phyloP scores from a whole-genome alignment of 1,140 invertebrate species.

The Cyphomyrmex costatus region DNA sequence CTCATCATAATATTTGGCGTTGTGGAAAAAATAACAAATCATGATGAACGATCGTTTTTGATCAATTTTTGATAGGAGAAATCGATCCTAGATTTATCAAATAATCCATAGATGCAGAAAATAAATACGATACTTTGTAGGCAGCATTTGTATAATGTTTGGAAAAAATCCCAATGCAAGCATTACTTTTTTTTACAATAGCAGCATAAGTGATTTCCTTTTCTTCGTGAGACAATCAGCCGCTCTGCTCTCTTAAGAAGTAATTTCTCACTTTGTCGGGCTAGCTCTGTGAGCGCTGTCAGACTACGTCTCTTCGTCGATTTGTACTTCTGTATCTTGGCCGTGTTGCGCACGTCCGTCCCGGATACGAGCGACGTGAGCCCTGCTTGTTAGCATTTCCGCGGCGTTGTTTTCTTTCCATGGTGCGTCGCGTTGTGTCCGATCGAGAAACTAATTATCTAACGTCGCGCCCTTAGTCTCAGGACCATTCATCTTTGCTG shows the following conservation, averaged over 20 bases:
- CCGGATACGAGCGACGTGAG: slow-evolving; percentile 44
- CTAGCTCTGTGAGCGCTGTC: slow-evolving; percentile 16
- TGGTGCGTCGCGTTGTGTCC: slow-evolving; percentile 69
- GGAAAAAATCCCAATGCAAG: slow-evolving; percentile 11
- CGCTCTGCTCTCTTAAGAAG: slow-evolving; percentile 48
- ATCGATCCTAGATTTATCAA: not conserved
- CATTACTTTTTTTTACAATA: slow-evolving; percentile 30
- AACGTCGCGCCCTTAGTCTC: slow-evolving; percentile 70
- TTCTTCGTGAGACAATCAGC: slow-evolving; percentile 51
- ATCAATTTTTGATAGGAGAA: not conserved
- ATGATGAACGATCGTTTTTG: not conserved
- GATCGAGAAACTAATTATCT: slow-evolving; percentile 83
- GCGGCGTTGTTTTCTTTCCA: slow-evolving; percentile 64
- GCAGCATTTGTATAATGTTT: not conserved
- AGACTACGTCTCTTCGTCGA: slow-evolving; percentile 54
- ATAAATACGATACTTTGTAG: not conserved
- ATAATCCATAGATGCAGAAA: not conserved
- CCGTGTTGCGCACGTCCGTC: slow-evolving; percentile 51
- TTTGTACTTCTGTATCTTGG: slow-evolving; percentile 63
- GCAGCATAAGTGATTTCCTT: slow-evolving; percentile 53
- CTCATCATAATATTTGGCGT: not conserved
- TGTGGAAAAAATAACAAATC: not conserved
- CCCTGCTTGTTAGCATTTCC: slow-evolving; percentile 72
- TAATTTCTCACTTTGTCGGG: slow-evolving; percentile 55
- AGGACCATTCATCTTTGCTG: slow-evolving; percentile 69